These are phyloP conservation scores for Myotis davidii DNA, from an alignment of 2,113 vertebrate species.

Conservation along the genomic window DNA sequence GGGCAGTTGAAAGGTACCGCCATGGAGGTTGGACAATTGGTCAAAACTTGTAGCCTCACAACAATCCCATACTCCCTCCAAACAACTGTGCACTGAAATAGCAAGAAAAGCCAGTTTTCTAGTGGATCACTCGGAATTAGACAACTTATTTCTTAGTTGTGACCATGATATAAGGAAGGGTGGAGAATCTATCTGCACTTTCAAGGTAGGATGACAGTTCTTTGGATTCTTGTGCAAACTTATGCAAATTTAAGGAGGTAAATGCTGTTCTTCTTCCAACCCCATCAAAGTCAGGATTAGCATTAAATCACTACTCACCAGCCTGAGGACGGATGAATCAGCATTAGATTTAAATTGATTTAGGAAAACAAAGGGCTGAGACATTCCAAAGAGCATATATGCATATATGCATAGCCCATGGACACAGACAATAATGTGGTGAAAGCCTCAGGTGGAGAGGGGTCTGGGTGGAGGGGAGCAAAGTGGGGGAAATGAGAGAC, in stretches of 20 bases:
- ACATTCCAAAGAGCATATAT: not conserved
- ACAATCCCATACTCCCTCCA: not conserved
- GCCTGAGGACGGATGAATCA: not conserved
- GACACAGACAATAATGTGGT: not conserved
- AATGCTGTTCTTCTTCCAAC: not conserved
- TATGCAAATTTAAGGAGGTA: not conserved
- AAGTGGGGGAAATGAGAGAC: not conserved
- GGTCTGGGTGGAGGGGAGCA: too few species aligned
- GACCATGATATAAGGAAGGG: not conserved
- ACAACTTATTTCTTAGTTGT: not conserved
- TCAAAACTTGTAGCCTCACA: not conserved
- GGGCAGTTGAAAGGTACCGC: not conserved
- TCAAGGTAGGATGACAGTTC: not conserved
- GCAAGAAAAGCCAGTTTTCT: not conserved
- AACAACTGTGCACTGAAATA: not conserved
- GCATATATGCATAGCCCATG: not conserved
- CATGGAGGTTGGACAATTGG: not conserved
- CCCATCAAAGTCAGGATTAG: not conserved
- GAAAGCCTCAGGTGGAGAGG: too few species aligned
- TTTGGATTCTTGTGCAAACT: not conserved
- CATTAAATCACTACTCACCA: not conserved
- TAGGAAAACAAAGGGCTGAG: not conserved
- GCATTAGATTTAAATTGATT: not conserved
- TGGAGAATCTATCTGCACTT: not conserved
- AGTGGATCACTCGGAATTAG: not conserved